Conservation (phyloP, 2,113 vertebrate species). For the Emydocephalus ijimae region DNA sequence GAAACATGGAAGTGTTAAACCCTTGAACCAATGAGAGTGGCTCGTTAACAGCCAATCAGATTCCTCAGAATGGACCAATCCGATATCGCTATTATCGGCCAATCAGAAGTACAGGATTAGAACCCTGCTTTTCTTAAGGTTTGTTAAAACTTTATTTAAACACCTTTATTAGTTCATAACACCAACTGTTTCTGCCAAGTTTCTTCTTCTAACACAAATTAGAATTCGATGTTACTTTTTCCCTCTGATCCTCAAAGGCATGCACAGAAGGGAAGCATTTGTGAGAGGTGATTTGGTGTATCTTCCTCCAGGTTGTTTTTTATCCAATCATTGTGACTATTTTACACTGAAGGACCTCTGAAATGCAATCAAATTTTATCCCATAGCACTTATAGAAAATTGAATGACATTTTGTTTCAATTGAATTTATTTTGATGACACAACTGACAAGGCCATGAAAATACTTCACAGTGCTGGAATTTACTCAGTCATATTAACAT, state of each 20-base stretch:
- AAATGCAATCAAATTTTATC: slow-evolving; percentile 6
- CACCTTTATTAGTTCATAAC: too few species aligned
- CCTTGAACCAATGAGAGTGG: too few species aligned
- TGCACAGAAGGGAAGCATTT: background rate
- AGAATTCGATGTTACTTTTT: background rate
- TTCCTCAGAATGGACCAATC: too few species aligned
- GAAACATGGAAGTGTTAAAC: too few species aligned
- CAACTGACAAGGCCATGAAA: slow-evolving; percentile 1
- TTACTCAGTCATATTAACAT: slow-evolving; percentile 9
- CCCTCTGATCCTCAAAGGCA: background rate
- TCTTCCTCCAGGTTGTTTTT: background rate
- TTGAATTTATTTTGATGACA: background rate
- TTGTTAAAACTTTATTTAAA: too few species aligned
- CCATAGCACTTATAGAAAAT: slow-evolving; percentile 3
- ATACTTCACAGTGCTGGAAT: slow-evolving; percentile 2
- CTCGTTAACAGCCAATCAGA: too few species aligned
- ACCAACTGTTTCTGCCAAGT: background rate
- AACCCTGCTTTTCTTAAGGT: too few species aligned
- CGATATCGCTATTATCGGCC: too few species aligned
- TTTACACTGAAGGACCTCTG: slow-evolving; percentile 1
- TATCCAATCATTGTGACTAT: background rate
- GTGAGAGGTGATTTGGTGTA: background rate
- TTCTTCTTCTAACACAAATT: background rate
- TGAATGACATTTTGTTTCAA: slow-evolving; percentile 2
- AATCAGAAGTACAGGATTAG: too few species aligned